phyloP scores from a whole-genome alignment of 1,140 invertebrate genomes.

The Bicyclus anynana region DNA sequence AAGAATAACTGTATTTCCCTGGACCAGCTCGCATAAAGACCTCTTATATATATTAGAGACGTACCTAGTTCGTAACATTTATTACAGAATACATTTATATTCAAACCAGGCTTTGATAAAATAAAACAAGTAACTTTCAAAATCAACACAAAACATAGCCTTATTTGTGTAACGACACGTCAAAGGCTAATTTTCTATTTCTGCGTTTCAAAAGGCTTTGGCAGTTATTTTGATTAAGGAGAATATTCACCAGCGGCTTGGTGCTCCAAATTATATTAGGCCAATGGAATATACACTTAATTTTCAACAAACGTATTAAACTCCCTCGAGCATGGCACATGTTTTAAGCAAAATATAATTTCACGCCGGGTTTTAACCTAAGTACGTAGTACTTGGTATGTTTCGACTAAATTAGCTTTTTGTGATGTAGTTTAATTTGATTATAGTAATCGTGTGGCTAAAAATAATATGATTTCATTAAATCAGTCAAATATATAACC shows the following conservation, averaged over 20 bases:
- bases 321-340: background rate
- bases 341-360: background rate
- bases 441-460: too few species aligned
- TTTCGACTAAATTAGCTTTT: too few species aligned
- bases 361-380: background rate
- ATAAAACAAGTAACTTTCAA: background rate
- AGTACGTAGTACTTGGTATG: too few species aligned
- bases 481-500: too few species aligned
- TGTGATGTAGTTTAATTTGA: too few species aligned
- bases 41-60: too few species aligned
- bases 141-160: background rate
- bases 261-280: background rate
- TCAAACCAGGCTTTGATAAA: background rate
- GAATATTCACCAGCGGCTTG: background rate
- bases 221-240: background rate
- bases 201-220: background rate
- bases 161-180: background rate
- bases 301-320: background rate
- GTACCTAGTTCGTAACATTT: background rate
- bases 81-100: background rate
- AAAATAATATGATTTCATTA: too few species aligned
- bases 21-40: too few species aligned
- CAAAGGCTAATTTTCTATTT: background rate
- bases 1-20: too few species aligned
- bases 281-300: background rate